Percentiles rank a stretch among this genome's conserved stretches.
Evolutionary conservation across 2,888 invertebrate genomes (phyloP).

Genomic region (Branchellion lobata): DNA sequence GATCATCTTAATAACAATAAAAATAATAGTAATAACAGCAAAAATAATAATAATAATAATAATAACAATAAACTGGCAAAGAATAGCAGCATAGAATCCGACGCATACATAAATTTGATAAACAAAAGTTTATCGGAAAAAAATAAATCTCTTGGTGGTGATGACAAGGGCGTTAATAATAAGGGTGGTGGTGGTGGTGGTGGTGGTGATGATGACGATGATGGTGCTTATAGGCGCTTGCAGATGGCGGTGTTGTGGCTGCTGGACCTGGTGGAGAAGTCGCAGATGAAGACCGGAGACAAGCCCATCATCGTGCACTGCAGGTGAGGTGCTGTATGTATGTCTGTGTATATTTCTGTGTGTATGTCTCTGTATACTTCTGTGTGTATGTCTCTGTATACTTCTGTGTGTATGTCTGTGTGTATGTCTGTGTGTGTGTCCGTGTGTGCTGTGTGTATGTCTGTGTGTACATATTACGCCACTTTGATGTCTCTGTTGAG

Average conservation of each 20-base stretch:
- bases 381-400: no score
- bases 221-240: neutral
- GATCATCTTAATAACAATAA: neutral
- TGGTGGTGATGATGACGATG: neutral
- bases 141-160: no score
- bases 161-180: no score
- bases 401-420: no score
- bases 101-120: neutral
- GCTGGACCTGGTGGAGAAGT: constrained; percentile 51
- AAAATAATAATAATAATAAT: neutral
- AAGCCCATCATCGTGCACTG: constrained; percentile 52
- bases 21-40: neutral
- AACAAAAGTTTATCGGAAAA: neutral
- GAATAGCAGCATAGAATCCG: no score
- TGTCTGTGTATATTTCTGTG: no score
- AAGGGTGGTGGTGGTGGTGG: neutral
- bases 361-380: no score
- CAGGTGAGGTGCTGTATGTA: constrained; percentile 46
- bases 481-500: no score
- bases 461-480: no score
- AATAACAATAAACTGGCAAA: no score
- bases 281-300: constrained; percentile 52
- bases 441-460: no score
- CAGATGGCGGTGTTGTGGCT: constrained; percentile 48
- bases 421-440: no score